Percentiles rank a stretch among this genome's conserved stretches.
Conservation (phyloP, 1,140 invertebrate genomes). For the Nilaparvata lugens region DNA sequence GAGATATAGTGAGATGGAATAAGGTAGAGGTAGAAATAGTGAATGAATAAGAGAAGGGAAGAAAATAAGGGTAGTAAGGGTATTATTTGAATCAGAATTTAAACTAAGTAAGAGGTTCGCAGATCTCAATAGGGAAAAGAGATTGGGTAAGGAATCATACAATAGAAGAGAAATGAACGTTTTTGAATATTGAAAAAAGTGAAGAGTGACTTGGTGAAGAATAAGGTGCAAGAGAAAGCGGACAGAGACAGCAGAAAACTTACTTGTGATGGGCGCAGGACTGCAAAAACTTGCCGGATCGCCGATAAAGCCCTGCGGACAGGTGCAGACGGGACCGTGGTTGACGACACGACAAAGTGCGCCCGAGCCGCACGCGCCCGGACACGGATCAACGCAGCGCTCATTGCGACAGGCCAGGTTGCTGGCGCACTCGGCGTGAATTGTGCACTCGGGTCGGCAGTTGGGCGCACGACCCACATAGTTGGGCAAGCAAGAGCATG, state of each 20-base stretch:
- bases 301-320: slow-evolving; percentile 44
- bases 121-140: too few species aligned
- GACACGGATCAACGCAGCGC: slow-evolving; percentile 44
- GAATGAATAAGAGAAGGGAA: too few species aligned
- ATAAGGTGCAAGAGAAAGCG: neutral
- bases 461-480: slow-evolving; percentile 43
- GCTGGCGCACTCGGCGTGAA: slow-evolving; percentile 42
- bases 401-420: slow-evolving; percentile 42
- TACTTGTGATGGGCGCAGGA: slow-evolving; percentile 25
- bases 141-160: too few species aligned
- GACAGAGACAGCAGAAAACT: neutral
- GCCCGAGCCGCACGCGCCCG: slow-evolving; percentile 43
- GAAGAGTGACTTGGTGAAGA: neutral
- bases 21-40: too few species aligned
- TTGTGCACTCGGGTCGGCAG: slow-evolving; percentile 43
- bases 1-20: too few species aligned
- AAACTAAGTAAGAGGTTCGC: too few species aligned
- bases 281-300: slow-evolving; percentile 37
- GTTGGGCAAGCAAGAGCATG: slow-evolving; percentile 40
- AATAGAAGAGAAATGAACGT: neutral
- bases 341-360: slow-evolving; percentile 45
- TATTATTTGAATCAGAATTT: too few species aligned
- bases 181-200: neutral
- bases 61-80: neutral
- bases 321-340: slow-evolving; percentile 47